Conservation (phyloP, 2,113 vertebrate species). For the Tupaia chinensis region DNA sequence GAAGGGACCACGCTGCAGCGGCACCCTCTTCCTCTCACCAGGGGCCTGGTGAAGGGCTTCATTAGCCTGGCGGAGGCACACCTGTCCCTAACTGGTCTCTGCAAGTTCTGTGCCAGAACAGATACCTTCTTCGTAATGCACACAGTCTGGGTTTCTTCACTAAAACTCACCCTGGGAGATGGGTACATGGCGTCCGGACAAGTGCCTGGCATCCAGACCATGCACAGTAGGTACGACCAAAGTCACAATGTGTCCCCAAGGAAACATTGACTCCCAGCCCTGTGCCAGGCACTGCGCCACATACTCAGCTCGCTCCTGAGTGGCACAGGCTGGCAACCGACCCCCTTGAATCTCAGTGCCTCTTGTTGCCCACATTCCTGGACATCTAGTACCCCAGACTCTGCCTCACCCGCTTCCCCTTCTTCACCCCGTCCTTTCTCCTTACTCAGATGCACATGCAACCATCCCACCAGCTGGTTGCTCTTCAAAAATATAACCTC, state of each 20-base stretch:
- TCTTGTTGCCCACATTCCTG: neutral
- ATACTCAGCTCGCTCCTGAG: neutral
- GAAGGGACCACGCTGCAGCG: no score
- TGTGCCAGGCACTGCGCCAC: fast-evolving
- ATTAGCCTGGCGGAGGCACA: neutral
- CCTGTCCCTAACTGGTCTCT: neutral
- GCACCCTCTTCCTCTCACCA: neutral
- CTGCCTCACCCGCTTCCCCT: fast-evolving
- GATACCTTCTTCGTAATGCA: neutral
- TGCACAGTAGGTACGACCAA: neutral
- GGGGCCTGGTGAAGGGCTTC: no score
- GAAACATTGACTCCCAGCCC: neutral
- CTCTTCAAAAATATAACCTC: neutral
- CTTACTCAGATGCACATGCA: fast-evolving
- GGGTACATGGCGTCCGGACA: neutral
- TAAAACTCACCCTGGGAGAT: neutral
- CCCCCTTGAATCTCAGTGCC: fast-evolving
- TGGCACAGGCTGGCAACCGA: neutral
- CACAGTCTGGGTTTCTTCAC: neutral
- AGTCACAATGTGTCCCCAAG: neutral
- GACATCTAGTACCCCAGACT: no score
- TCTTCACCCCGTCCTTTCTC: neutral
- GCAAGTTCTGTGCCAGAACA: neutral
- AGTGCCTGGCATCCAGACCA: neutral
- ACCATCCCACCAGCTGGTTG: neutral